A percentile compares a stretch with the other conserved stretches of the same genome.
phyloP scores from a whole-genome alignment of 1,140 invertebrate species.

The Holotrichia oblita region DNA sequence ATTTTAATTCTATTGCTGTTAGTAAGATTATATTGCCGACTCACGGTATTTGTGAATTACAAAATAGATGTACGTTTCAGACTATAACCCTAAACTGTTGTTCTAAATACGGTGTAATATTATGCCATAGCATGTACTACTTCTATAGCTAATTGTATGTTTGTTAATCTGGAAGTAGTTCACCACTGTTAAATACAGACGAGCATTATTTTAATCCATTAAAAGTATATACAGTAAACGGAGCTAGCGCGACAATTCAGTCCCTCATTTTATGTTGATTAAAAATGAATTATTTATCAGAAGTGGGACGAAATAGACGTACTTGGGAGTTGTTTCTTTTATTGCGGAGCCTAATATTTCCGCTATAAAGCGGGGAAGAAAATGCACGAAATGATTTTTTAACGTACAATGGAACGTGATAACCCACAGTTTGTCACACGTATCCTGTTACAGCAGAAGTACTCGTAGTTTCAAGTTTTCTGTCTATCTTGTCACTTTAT shows the following conservation, averaged over 20 bases:
- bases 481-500: not conserved
- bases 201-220: conserved; percentile 24
- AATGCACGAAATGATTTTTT: not conserved
- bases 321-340: conserved; percentile 15
- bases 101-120: not conserved
- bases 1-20: too few species aligned
- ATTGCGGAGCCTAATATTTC: not conserved
- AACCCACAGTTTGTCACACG: not conserved
- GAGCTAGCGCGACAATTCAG: conserved; percentile 10
- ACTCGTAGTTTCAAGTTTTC: not conserved
- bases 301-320: not conserved
- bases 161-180: not conserved
- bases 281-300: conserved; percentile 34
- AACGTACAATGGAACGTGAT: not conserved
- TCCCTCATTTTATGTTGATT: conserved; percentile 32
- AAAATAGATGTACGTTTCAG: too few species aligned
- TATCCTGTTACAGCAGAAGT: not conserved
- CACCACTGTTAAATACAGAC: not conserved
- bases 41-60: too few species aligned
- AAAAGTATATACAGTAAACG: conserved; percentile 19
- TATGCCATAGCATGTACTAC: not conserved
- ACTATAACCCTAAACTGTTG: not conserved
- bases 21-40: too few species aligned
- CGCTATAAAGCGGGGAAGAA: not conserved
- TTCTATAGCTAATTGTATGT: not conserved